Base-by-base conservation (phyloP, 2,888 invertebrate species). In the Volucella zonaria region DNA sequence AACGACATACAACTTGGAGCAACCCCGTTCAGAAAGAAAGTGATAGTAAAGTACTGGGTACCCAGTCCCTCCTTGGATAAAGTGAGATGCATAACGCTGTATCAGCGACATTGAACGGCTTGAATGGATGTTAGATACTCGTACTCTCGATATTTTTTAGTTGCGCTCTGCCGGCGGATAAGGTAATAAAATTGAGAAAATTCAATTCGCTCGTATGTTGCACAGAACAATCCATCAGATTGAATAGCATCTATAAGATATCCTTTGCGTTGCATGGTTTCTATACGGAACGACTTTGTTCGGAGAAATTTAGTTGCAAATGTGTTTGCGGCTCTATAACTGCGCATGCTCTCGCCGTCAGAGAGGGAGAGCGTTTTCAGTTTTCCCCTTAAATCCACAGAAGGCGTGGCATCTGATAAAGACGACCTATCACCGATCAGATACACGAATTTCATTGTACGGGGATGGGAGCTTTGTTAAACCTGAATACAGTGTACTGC, bases 161-260 rank as follows among this genome's bases (percentile, higher is more conserved):
- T 74, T 40, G 49, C 61, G 59, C 31, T 58, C 40, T 38, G 79
- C 79, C 75, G 79, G 54, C 83, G 71, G 80, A 62, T 73, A 64
- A 59, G 71, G 42, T 80, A 82, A 85, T 82, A 15, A 80, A 87
- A 82, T 87, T 80, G 76, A 86, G 79, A 82, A 87, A 85, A 82
- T 85, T 78, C 67, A 79, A 82, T 66, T 81, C 67, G 51, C 49
- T 43, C 71, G 59, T 42, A 43, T 61, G 15, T 31, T 38, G 58
- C 38, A 71, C 62, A 52, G 47, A 31, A 67, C 67, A 67, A 74
- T 38, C 58, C 51, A 58, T 49, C n/a, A 51, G 58, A 71, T 59
- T 31, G 49, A 70, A 64, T 38, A 58, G 61, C 66, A 77, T 77
- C 45, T 43, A 23, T 23, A 23, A 70, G 31, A 31, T 31, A 31